Evolutionary conservation across 2,113 vertebrate species (phyloP).

Genomic region (Menidia beryllina): DNA sequence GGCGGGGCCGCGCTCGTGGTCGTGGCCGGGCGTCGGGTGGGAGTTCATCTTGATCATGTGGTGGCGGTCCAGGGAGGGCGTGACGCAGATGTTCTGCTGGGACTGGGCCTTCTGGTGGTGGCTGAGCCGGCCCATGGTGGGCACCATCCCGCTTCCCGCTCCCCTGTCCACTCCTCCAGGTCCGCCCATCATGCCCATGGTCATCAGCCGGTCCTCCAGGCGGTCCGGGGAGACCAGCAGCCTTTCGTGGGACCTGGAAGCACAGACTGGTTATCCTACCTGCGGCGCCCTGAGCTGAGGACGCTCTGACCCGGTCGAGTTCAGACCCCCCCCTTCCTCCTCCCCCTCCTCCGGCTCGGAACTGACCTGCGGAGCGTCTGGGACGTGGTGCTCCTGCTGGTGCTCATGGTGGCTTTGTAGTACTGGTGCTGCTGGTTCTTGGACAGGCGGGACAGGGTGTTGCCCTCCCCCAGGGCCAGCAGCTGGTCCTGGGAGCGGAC

Average conservation of each 20-base stretch:
- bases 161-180: constrained; percentile 28
- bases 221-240: constrained; percentile 76
- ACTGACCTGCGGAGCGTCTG: constrained; percentile 78
- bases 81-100: constrained; percentile 87
- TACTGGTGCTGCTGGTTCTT: constrained; percentile 85
- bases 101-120: constrained; percentile 87
- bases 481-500: constrained; percentile 93
- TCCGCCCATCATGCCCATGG: constrained; percentile 60
- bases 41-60: constrained; percentile 92
- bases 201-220: constrained; percentile 72
- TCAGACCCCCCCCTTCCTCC: too few species aligned
- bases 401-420: constrained; percentile 81
- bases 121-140: constrained; percentile 79
- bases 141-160: constrained; percentile 66
- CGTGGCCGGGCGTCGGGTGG: constrained; percentile 83
- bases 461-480: constrained; percentile 79
- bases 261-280: background rate
- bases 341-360: background rate
- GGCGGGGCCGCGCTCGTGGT: constrained; percentile 68
- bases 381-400: constrained; percentile 74
- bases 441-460: constrained; percentile 78
- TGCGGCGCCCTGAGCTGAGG: too few species aligned
- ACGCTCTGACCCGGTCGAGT: too few species aligned
- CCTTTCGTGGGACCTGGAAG: constrained; percentile 77
- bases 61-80: constrained; percentile 86